Percentiles rank a stretch among this genome's conserved stretches.
phyloP scores from a whole-genome alignment of 2,888 invertebrate species.

The Caenorhabditis sp. region DNA sequence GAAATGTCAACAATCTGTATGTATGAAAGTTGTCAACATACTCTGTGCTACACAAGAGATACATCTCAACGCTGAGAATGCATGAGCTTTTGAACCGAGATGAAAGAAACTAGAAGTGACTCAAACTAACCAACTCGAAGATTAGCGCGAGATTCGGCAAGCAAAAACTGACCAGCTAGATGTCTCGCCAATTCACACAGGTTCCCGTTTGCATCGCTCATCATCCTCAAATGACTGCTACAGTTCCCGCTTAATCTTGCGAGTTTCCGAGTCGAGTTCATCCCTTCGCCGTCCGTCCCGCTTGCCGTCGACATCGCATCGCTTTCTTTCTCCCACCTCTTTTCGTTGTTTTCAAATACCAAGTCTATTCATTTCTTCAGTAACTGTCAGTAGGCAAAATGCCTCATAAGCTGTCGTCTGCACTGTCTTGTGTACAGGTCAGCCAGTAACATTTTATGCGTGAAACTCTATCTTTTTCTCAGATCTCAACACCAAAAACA shows the following conservation, averaged over 20 bases:
- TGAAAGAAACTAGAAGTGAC: too few species aligned
- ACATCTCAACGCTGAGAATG: too few species aligned
- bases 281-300: constrained; percentile 41
- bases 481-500: constrained; percentile 63
- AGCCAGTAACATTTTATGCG: background rate
- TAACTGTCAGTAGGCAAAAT: background rate
- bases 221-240: constrained; percentile 55
- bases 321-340: constrained; percentile 15
- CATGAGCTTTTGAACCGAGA: background rate
- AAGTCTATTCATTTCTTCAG: constrained; percentile 39
- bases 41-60: constrained; percentile 9
- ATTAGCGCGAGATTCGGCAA: background rate
- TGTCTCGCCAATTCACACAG: background rate
- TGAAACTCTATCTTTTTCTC: background rate
- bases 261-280: constrained; percentile 21
- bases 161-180: background rate
- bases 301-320: constrained; percentile 32
- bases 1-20: constrained; percentile 31
- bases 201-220: constrained; percentile 44
- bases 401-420: constrained; percentile 40
- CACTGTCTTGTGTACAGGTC: constrained; percentile 61
- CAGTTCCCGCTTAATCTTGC: constrained; percentile 52
- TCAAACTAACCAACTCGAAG: background rate
- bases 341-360: constrained; percentile 3
- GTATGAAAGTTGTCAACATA: constrained; percentile 27